A percentile compares a stretch with the other conserved stretches of the same genome.
These are phyloP conservation scores for Bombyx mandarina DNA, from an alignment of 1,140 invertebrate species.

Conservation along the genomic window DNA sequence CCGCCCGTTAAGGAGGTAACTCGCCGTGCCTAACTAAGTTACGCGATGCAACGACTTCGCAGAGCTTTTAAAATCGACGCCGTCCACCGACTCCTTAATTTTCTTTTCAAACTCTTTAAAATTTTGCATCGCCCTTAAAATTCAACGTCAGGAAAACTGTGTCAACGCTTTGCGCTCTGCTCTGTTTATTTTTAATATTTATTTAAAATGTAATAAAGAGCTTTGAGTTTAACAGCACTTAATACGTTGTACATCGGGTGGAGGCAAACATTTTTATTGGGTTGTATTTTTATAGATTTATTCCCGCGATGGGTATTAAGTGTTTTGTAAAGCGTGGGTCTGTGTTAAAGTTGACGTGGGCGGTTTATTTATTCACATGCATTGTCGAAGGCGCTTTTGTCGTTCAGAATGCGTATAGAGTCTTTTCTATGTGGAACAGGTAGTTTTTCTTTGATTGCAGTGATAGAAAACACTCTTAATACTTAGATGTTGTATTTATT, in stretches of 20 bases:
- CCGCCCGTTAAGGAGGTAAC: conserved; percentile 56
- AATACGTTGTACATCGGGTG: conserved; percentile 5
- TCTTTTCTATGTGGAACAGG: conserved; percentile 29
- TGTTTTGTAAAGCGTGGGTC: conserved; percentile 39
- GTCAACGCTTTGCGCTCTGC: conserved; percentile 4
- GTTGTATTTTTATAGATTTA: conserved; percentile 53
- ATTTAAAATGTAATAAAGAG: conserved; percentile 10
- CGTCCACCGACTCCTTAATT: conserved; percentile 43
- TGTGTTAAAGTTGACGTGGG: conserved; percentile 43
- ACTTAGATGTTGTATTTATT: conserved; percentile 8
- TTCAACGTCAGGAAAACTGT: conserved; percentile 37
- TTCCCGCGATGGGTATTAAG: conserved; percentile 36
- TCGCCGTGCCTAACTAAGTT: conserved; percentile 56
- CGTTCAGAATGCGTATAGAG: conserved; percentile 15
- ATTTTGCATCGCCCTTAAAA: conserved; percentile 58
- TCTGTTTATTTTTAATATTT: conserved; percentile 5
- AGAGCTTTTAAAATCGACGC: conserved; percentile 34
- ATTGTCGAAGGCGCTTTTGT: conserved; percentile 20
- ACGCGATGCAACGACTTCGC: conserved; percentile 40
- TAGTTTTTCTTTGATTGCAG: conserved; percentile 37
- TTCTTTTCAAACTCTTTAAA: conserved; percentile 60
- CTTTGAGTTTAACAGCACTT: conserved; percentile 11
- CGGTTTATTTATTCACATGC: conserved; percentile 43
- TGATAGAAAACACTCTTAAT: conserved; percentile 18
- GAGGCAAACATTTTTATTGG: conserved; percentile 30